These are phyloP conservation scores for Wiebesia pumilae DNA, from an alignment of 1,140 invertebrate genomes.

Conservation along the genomic window DNA sequence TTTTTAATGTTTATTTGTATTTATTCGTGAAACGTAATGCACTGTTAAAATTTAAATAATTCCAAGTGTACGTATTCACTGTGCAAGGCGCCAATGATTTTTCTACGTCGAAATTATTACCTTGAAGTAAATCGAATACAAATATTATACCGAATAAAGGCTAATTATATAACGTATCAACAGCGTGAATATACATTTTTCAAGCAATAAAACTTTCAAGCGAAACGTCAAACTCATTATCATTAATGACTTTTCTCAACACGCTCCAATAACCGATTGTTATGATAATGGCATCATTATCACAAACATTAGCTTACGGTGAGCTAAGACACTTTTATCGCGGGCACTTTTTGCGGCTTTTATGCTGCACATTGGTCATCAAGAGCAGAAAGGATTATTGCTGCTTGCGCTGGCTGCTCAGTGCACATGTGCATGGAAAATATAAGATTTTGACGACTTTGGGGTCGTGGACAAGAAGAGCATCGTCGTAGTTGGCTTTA, in stretches of 20 bases:
- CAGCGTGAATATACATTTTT: neutral
- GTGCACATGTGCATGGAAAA: neutral
- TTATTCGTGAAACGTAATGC: no score
- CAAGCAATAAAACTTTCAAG: no score
- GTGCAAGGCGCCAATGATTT: no score
- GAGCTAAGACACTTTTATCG: neutral
- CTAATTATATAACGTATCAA: neutral
- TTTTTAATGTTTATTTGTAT: no score
- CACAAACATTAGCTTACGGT: neutral
- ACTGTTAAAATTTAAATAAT: no score
- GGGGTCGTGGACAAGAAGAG: neutral
- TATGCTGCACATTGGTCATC: neutral
- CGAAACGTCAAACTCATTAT: neutral
- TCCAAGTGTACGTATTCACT: no score
- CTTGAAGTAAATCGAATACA: neutral
- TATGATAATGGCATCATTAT: neutral
- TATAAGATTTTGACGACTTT: neutral
- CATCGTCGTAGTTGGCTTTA: neutral
- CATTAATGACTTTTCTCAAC: neutral
- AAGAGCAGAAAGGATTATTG: neutral
- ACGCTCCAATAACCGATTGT: neutral
- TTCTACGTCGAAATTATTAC: neutral
- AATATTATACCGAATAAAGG: neutral
- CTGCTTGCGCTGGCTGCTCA: neutral
- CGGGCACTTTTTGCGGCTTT: neutral